A percentile compares a stretch with the other conserved stretches of the same genome.
Conservation (phyloP, 2,888 invertebrate species). For the Ennomos quercinarius region DNA sequence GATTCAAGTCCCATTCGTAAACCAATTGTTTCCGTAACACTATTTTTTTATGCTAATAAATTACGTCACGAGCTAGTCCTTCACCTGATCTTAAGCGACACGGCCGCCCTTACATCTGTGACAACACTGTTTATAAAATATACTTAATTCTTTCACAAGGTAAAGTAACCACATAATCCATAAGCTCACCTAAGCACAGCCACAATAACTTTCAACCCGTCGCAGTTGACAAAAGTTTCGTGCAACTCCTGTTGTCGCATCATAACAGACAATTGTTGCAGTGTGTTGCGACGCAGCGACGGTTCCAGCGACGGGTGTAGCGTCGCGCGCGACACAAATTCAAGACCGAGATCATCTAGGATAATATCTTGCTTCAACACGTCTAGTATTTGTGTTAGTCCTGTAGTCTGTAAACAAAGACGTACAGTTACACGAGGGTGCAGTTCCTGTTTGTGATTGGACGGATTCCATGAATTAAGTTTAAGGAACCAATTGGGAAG, state of each 20-base stretch:
- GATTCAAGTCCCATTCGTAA: too few species aligned
- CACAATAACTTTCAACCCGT: slow-evolving; percentile 82
- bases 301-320: slow-evolving; percentile 82
- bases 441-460: too few species aligned
- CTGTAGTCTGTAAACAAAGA: slow-evolving; percentile 59
- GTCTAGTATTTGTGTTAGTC: slow-evolving; percentile 72
- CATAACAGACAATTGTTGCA: slow-evolving; percentile 89
- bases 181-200: slow-evolving; percentile 65
- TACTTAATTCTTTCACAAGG: too few species aligned
- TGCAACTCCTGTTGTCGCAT: slow-evolving; percentile 87
- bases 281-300: slow-evolving; percentile 87
- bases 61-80: too few species aligned
- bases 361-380: slow-evolving; percentile 76
- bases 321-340: slow-evolving; percentile 46
- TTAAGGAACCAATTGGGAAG: too few species aligned
- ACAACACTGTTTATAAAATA: too few species aligned
- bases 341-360: slow-evolving; percentile 60
- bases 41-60: too few species aligned
- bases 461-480: too few species aligned
- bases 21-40: too few species aligned
- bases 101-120: too few species aligned
- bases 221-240: slow-evolving; percentile 83
- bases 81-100: too few species aligned
- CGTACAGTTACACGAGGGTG: too few species aligned
- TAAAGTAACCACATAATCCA: slow-evolving; percentile 33